A percentile compares a stretch with the other conserved stretches of the same genome.
Conservation (phyloP, 2,888 invertebrate species). For the Acleris literana region DNA sequence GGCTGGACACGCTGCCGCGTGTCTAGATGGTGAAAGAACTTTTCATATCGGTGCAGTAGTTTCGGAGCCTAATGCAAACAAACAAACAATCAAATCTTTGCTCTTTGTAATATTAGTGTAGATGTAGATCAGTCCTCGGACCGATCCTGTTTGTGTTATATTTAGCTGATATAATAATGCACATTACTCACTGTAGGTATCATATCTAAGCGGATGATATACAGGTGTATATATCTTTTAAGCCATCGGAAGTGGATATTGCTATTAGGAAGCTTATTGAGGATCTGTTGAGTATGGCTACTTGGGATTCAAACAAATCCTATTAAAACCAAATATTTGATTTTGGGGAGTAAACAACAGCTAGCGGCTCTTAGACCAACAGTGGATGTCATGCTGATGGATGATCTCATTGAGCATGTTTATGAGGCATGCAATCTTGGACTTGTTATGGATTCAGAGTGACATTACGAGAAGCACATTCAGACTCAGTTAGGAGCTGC, state of each 20-base stretch:
- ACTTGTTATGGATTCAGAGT: slow-evolving; percentile 2
- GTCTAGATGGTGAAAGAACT: too few species aligned
- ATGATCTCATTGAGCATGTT: neutral
- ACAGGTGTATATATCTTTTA: slow-evolving; percentile 33
- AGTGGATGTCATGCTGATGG: neutral
- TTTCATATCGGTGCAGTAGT: neutral
- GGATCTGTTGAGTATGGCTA: slow-evolving; percentile 24
- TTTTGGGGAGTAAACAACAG: slow-evolving; percentile 6
- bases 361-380: neutral
- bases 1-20: too few species aligned
- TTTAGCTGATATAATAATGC: slow-evolving; percentile 22
- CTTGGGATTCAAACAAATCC: slow-evolving; percentile 17
- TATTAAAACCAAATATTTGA: slow-evolving; percentile 3
- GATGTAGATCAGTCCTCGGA: slow-evolving; percentile 35
- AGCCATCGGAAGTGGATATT: neutral
- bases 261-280: slow-evolving; percentile 28
- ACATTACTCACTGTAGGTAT: slow-evolving; percentile 28
- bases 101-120: slow-evolving; percentile 31
- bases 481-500: neutral
- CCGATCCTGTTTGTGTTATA: slow-evolving; percentile 39
- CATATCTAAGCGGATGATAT: slow-evolving; percentile 38
- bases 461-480: neutral
- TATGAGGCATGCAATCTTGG: slow-evolving; percentile 8
- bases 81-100: neutral
- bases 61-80: neutral